phyloP scores from a whole-genome alignment of 2,797 vertebrate genomes.

The Lepilemur ruficaudatus region DNA sequence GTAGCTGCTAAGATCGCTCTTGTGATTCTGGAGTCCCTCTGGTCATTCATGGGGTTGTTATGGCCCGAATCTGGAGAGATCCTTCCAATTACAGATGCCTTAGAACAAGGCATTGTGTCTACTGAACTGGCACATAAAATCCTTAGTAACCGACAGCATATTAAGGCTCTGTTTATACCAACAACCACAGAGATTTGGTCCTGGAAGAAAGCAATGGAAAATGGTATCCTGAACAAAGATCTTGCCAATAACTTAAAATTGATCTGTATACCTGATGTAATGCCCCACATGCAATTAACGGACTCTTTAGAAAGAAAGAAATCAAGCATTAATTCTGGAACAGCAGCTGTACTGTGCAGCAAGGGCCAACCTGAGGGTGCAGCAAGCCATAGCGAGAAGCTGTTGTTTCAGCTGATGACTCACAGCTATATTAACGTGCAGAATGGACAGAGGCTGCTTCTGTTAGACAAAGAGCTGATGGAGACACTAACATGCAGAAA shows the following conservation, averaged over 20 bases:
- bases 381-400: slow-evolving; percentile 77
- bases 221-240: slow-evolving; percentile 78
- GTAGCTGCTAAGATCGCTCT: slow-evolving; percentile 89
- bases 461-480: slow-evolving; percentile 88
- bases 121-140: slow-evolving; percentile 87
- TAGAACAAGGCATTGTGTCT: slow-evolving; percentile 92
- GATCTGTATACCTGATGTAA: slow-evolving; percentile 88
- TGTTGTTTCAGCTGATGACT: slow-evolving; percentile 91
- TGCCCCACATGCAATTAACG: slow-evolving; percentile 83
- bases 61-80: slow-evolving; percentile 94
- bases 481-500: slow-evolving; percentile 53
- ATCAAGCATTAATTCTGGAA: slow-evolving; percentile 71
- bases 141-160: slow-evolving; percentile 86
- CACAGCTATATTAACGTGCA: slow-evolving; percentile 92
- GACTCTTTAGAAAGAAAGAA: slow-evolving; percentile 79
- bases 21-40: slow-evolving; percentile 91
- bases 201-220: slow-evolving; percentile 84
- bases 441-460: slow-evolving; percentile 90
- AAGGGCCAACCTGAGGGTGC: slow-evolving; percentile 64
- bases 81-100: slow-evolving; percentile 87
- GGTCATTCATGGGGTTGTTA: slow-evolving; percentile 91
- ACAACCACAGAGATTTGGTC: slow-evolving; percentile 88
- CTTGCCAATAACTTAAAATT: slow-evolving; percentile 84
- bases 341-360: slow-evolving; percentile 68
- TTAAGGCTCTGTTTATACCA: slow-evolving; percentile 90